Conservation (phyloP, 2,113 vertebrate genomes). For the Charadrius vociferus region DNA sequence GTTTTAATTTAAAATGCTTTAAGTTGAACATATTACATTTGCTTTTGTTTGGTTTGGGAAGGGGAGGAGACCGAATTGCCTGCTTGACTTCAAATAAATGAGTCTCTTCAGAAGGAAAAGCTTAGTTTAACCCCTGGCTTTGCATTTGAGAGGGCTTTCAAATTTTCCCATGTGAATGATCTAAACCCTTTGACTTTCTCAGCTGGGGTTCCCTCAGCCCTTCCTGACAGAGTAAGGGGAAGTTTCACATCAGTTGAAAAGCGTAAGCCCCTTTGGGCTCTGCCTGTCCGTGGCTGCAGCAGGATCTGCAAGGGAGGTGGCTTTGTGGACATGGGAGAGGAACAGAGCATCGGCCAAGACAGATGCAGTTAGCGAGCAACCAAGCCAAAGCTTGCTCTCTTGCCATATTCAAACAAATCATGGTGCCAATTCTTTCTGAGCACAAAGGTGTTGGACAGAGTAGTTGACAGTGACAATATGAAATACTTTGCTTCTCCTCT, state of each 20-base stretch:
- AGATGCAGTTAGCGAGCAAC: background rate
- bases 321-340: background rate
- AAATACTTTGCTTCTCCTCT: background rate
- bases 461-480: background rate
- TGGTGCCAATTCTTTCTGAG: background rate
- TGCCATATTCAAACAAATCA: background rate
- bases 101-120: background rate
- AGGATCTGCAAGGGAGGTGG: background rate
- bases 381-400: background rate
- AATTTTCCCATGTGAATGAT: background rate
- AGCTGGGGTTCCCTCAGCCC: background rate
- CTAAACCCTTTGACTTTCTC: background rate
- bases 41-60: background rate
- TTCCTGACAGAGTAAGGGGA: background rate
- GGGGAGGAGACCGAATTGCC: background rate
- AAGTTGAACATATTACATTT: background rate
- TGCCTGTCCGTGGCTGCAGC: fast-evolving
- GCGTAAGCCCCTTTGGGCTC: background rate
- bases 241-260: background rate
- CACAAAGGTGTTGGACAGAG: background rate
- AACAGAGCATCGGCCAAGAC: background rate
- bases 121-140: background rate
- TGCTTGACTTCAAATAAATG: background rate
- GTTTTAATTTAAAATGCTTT: background rate
- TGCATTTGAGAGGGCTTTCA: background rate